Base-by-base conservation (phyloP, 1,140 invertebrate species). In the Drosophila eugracilis region DNA sequence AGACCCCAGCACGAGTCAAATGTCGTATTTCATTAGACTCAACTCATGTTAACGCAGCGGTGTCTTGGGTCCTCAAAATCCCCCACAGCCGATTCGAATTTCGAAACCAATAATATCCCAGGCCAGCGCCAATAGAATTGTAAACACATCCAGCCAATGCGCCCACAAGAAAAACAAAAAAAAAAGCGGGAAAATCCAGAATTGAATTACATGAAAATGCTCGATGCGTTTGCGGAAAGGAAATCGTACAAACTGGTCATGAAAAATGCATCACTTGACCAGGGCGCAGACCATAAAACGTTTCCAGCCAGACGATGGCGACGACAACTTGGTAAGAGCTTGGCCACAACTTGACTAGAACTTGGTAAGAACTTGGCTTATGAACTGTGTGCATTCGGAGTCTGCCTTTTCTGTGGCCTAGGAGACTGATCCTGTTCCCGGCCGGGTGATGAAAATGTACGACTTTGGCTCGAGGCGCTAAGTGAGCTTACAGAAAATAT, bases 231-330 rank as follows among this genome's bases (percentile, higher is more conserved):
- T 88, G 83, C 83, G 83, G 63, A 67, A 67, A 67, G 63, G 83
- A 88, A 88, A 88, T 88, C 83, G 83, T 88, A 88, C 83, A 88
- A 88, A 88, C 84, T 78, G 83, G 84, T 88, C 83, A 88, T 88
- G 83, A 88, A 88, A 88, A 88, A 88, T 88, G 83, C 83, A 88
- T 78, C 78, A 88, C 77, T 70, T 54, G 77, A 49, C 60, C 58
- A 41, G 47, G 42, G 34, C 41, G 39, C 73, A 66, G 59, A 66
- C 62, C 50, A 85, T 88, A 88, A 85, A 86, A 86, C 67, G 76
- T 62, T 80, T 30, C 39, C 34, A 41, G 30, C 44, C 81, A 86
- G 81, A 80, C 67, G 65, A 72, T 39, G 57, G 47, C 53, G 71
- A 66, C 50, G 50, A 75, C 36, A 54, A 75, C 59, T 59, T 58